Percentiles rank a stretch among this genome's conserved stretches.
Evolutionary conservation across 2,113 vertebrate species (phyloP).

Genomic region (Zeus faber): DNA sequence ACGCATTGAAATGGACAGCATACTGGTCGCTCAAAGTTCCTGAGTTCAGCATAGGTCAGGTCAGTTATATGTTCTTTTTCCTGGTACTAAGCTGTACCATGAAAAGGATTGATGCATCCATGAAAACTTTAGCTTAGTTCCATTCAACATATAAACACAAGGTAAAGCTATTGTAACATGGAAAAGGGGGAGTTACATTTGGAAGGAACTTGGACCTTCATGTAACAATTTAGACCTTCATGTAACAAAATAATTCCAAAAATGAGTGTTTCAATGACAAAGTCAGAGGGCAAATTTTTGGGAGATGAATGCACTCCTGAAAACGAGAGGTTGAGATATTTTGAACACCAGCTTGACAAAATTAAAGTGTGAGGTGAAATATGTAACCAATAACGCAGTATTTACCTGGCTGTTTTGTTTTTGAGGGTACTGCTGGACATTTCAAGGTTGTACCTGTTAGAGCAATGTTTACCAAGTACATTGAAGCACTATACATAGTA

Average conservation of each 20-base stretch:
- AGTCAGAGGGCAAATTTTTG: background rate
- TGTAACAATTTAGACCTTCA: background rate
- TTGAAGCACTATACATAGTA: too few species aligned
- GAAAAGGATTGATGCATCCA: background rate
- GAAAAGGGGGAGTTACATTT: background rate
- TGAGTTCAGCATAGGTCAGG: constrained; percentile 20
- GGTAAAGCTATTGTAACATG: background rate
- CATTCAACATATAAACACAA: background rate
- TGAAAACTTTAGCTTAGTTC: background rate
- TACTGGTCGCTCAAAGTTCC: constrained; percentile 10
- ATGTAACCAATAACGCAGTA: background rate
- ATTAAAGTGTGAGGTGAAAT: too few species aligned
- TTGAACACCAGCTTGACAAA: too few species aligned
- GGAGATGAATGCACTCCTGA: too few species aligned
- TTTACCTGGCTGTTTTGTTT: background rate
- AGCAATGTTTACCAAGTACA: too few species aligned
- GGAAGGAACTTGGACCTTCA: background rate
- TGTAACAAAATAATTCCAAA: background rate
- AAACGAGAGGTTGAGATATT: too few species aligned
- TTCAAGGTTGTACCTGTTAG: background rate
- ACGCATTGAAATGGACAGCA: background rate
- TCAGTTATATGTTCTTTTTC: constrained; percentile 16
- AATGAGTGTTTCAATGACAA: background rate
- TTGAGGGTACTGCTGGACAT: background rate
- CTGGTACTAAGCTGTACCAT: background rate